A percentile compares a stretch with the other conserved stretches of the same genome.
These are phyloP conservation scores for Nautilus pompilius DNA, from an alignment of 1,140 invertebrate genomes.

Conservation along the genomic window DNA sequence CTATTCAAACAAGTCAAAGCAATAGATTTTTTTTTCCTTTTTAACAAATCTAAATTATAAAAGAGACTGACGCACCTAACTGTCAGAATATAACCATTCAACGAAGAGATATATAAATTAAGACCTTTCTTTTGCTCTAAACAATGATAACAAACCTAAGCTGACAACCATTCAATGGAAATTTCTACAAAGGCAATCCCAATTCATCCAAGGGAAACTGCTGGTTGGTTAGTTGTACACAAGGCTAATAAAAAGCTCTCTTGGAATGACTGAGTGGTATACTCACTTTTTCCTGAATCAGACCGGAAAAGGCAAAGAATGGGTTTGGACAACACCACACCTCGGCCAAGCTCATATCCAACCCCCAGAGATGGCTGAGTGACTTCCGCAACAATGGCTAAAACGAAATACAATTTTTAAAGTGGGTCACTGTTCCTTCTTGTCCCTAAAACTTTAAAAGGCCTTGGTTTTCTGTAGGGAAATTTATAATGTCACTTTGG, in stretches of 20 bases:
- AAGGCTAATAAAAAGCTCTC: neutral
- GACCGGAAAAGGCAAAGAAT: slow-evolving; percentile 51
- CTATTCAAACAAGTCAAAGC: no score
- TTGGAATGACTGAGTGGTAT: no score
- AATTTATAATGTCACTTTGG: no score
- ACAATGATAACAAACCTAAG: neutral
- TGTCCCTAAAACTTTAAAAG: no score
- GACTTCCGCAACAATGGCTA: slow-evolving; percentile 51
- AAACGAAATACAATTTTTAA: slow-evolving; percentile 12
- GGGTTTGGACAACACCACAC: slow-evolving; percentile 41
- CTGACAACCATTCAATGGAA: neutral
- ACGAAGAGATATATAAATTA: neutral
- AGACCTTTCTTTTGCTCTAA: neutral
- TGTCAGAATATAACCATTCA: neutral
- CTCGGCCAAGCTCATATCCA: slow-evolving; percentile 53
- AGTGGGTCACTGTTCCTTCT: no score
- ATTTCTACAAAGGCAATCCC: neutral
- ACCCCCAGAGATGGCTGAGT: slow-evolving; percentile 53
- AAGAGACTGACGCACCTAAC: no score
- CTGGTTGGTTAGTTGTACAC: neutral
- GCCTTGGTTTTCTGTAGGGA: no score
- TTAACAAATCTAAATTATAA: no score
- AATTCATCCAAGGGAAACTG: no score
- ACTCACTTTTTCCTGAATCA: slow-evolving; percentile 40
- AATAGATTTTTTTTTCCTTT: no score